Base-by-base conservation (phyloP, 2,888 invertebrate species). In the Agrochola litura region DNA sequence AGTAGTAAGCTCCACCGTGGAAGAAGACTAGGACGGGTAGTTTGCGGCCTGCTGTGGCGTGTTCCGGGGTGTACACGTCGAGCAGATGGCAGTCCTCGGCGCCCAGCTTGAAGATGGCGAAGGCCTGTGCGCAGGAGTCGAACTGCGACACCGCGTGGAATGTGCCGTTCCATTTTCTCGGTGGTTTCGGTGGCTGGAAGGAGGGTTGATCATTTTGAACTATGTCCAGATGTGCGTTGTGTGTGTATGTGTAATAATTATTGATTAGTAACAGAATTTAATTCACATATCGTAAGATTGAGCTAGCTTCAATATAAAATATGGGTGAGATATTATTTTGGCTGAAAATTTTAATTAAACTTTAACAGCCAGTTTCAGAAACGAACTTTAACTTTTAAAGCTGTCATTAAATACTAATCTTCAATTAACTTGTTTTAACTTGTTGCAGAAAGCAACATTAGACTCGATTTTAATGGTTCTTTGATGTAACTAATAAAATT, bases 1-100 rank as follows among this genome's bases (percentile, higher is more conserved):
- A 94, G 85, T 94, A 96, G 78, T 95, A 96, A 0, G 92, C 95
- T 56, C 96, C 96, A 0, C 96, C 96, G 79, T 96, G 96, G 43
- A 96, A 86, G 90, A 93, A 96, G 4, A 96, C 92, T 41, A 96
- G 89, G 2, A 96, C 96, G 0, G 96, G 95, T 0, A 95, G 89
- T 1, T 77, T 91, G 46, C 82, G 78, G 0, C 81, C 83, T 2
- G 89, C 84, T 2, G 68, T 75, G 4, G 90, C 86, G 9, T 77
- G 63, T 14, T 90, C 91, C 10, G 96, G 96, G 0, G 93, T 84
- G 84, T 93, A 94, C 0, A 96, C 92, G 84, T 96, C 95, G 0
- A 96, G 93, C 14, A 90, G 90, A 0, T 95, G 92, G 77, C 96
- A 96, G 80, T 96, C 92, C 79, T 96, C 96, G 46, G 86, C 79